Conservation (phyloP, 2,888 invertebrate genomes). For the Caenorhabditis zanzibari region DNA sequence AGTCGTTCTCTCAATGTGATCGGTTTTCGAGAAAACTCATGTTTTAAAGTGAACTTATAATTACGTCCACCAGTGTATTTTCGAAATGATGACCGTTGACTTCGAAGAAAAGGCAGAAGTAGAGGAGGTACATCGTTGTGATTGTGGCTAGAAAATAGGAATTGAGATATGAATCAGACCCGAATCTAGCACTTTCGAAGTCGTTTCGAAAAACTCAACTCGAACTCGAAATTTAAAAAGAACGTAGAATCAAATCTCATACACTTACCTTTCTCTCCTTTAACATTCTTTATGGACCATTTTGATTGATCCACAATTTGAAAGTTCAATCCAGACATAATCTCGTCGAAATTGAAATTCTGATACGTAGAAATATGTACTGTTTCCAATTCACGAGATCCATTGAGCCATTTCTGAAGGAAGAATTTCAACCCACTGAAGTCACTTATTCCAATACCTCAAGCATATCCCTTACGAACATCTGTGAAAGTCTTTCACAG, state of each 20-base stretch:
- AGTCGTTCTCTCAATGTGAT: no score
- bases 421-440: not conserved
- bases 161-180: no score
- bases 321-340: constrained; percentile 28
- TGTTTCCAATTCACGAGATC: constrained; percentile 26
- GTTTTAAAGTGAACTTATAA: no score
- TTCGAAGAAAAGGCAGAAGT: constrained; percentile 64
- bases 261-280: constrained; percentile 37
- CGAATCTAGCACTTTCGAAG: no score
- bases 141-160: constrained; percentile 48
- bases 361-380: constrained; percentile 58
- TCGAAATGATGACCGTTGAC: constrained; percentile 55
- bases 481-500: constrained; percentile 51
- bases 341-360: constrained; percentile 54
- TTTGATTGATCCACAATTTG: constrained; percentile 20
- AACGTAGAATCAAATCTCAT: not conserved
- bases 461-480: constrained; percentile 43
- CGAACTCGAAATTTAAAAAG: not conserved
- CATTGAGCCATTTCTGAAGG: constrained; percentile 43
- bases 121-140: constrained; percentile 57
- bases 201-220: no score
- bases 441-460: not conserved
- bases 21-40: no score
- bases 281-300: constrained; percentile 43
- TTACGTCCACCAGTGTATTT: no score